Base-by-base conservation (phyloP, 2,888 invertebrate species). In the Linyphia triangularis region DNA sequence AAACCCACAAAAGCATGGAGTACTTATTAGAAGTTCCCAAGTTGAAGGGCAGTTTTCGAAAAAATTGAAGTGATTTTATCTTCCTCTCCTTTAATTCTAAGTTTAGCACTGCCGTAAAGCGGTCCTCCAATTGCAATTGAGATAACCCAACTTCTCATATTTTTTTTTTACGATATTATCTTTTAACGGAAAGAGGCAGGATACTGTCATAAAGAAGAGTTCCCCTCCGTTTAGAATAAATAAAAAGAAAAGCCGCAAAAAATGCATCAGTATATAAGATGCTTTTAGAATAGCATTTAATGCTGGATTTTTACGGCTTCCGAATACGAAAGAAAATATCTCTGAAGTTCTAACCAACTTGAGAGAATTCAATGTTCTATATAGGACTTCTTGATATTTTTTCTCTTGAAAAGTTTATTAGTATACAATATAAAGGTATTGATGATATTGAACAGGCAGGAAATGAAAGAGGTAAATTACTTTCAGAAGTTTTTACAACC, bases 111-210 rank as follows among this genome's bases (percentile, higher is more conserved):
- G 24, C 51, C 43, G 73, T 40, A 40, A 77, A 77, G n/a, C 40
- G 40, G 19, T 33, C 13, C 24, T 61, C 37, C 24, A 73, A 73
- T 73, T 30, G 59, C 33, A 26, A 5, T 26, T 30, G 16, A 73
- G 59, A 73, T 72, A 72, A 51, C 26, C 51, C 22, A 30, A 19
- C n/a, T 22, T n/a, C n/a, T n/a, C n/a, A n/a, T n/a, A n/a, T n/a
- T n/a, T 75, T 75, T 75, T 30, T 28, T 57, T 81, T 81, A 69
- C 59, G 69, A 69, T 81, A 70, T 70, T 81, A 81, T 81, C 81
- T 59, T 59, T 69, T 81, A n/a, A 37, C 37, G 3, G 51, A 16
- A 40, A 37, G 69, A 81, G 33, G 9, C 65, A 30, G 77, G 22
- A 40, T 77, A 63, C 77, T 40, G 19, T 69, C 69, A 61, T 77